phyloP scores from a whole-genome alignment of 1,140 invertebrate genomes.

The Agrilus planipennis region DNA sequence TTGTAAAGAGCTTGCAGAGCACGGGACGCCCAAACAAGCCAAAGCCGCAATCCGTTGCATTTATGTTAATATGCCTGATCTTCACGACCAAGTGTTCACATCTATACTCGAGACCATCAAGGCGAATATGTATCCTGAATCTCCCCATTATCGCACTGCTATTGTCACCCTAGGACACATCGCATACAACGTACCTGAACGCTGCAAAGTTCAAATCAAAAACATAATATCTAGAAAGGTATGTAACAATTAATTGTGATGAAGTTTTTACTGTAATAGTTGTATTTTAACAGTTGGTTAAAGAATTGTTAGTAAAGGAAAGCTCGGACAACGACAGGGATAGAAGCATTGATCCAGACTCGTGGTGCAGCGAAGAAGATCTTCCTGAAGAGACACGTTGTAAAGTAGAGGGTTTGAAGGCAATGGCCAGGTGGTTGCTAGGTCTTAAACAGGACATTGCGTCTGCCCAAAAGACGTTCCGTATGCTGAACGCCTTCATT shows the following conservation, averaged over 20 bases:
- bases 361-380: conserved; percentile 81
- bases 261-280: not conserved
- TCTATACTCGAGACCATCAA: conserved; percentile 78
- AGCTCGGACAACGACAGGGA: conserved; percentile 37
- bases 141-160: conserved; percentile 79
- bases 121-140: conserved; percentile 61
- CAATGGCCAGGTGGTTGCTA: conserved; percentile 90
- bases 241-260: conserved; percentile 23
- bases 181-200: conserved; percentile 80
- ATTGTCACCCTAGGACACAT: conserved; percentile 92
- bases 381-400: conserved; percentile 84
- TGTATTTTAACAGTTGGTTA: conserved; percentile 62
- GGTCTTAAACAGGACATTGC: conserved; percentile 80
- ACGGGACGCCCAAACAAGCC: conserved; percentile 86
- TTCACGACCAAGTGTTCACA: conserved; percentile 70
- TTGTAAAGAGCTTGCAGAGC: conserved; percentile 75
- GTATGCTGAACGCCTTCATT: conserved; percentile 38
- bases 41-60: conserved; percentile 92
- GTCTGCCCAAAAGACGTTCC: conserved; percentile 87
- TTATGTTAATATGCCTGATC: conserved; percentile 69
- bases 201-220: conserved; percentile 81
- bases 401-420: conserved; percentile 90
- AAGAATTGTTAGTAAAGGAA: conserved; percentile 86
- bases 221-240: conserved; percentile 87
- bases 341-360: conserved; percentile 37